Percentiles rank a stretch among this genome's conserved stretches.
phyloP scores from a whole-genome alignment of 2,797 vertebrate species.

The Falco columbarius region DNA sequence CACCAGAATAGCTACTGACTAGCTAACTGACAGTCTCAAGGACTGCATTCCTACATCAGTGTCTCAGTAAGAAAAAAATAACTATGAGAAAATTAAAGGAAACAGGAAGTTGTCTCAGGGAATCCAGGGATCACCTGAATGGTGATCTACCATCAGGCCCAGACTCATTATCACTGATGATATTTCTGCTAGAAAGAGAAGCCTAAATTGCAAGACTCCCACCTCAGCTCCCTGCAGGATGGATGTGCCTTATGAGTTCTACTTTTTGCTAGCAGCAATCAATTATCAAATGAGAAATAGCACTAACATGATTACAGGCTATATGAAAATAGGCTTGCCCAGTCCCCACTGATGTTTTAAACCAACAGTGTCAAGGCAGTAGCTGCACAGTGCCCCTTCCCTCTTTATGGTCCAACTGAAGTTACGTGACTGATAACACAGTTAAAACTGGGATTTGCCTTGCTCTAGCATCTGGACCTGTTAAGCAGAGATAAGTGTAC shows the following conservation, averaged over 20 bases:
- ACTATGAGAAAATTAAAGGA: not conserved
- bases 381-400: not conserved
- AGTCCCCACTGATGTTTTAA: not conserved
- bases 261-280: not conserved
- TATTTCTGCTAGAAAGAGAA: not conserved
- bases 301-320: not conserved
- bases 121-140: not conserved
- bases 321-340: not conserved
- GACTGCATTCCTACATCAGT: not conserved
- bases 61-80: not conserved
- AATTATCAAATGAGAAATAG: not conserved
- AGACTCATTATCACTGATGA: not conserved
- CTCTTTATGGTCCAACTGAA: not conserved
- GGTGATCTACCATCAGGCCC: not conserved
- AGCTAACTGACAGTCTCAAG: not conserved
- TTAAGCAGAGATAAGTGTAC: not conserved
- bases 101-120: not conserved
- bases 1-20: not conserved
- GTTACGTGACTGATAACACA: not conserved
- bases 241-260: not conserved
- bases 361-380: not conserved
- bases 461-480: not conserved
- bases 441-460: slow-evolving; percentile 4
- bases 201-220: not conserved
- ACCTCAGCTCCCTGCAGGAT: not conserved